phyloP scores from a whole-genome alignment of 2,888 invertebrate genomes.

The Epirrhoe alternata region DNA sequence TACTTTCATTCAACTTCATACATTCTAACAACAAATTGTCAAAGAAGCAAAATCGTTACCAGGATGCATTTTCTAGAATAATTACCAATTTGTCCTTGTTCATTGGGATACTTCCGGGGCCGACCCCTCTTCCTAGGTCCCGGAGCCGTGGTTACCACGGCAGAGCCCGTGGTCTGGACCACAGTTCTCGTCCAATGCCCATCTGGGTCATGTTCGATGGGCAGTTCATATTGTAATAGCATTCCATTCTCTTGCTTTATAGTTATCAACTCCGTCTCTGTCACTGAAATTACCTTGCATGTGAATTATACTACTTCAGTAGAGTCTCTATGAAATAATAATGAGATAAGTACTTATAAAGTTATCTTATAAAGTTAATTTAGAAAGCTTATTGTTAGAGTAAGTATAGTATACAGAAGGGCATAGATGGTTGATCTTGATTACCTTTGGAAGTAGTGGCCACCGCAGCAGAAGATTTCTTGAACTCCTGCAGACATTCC shows the following conservation, averaged over 20 bases:
- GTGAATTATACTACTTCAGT: not conserved
- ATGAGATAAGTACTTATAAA: too few relatives aligned
- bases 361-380: too few relatives aligned
- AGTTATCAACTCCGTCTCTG: slow-evolving; percentile 79
- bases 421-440: too few relatives aligned
- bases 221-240: slow-evolving; percentile 78
- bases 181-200: slow-evolving; percentile 72
- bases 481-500: slow-evolving; percentile 80
- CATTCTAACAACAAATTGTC: too few relatives aligned
- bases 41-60: too few relatives aligned
- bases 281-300: slow-evolving; percentile 44
- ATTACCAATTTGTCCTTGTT: slow-evolving; percentile 77
- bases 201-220: slow-evolving; percentile 77
- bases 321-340: too few relatives aligned
- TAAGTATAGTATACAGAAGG: too few relatives aligned
- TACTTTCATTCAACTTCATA: too few relatives aligned
- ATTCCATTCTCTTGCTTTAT: slow-evolving; percentile 83
- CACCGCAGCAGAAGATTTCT: slow-evolving; percentile 70
- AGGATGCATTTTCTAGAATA: not conserved
- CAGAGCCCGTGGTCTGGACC: slow-evolving; percentile 59
- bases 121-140: slow-evolving; percentile 74
- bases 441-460: slow-evolving; percentile 63
- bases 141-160: slow-evolving; percentile 76
- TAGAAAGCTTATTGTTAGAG: too few relatives aligned
- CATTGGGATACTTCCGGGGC: slow-evolving; percentile 80